Conservation (phyloP, 2,797 vertebrate species). For the Sebastes nivosus region DNA sequence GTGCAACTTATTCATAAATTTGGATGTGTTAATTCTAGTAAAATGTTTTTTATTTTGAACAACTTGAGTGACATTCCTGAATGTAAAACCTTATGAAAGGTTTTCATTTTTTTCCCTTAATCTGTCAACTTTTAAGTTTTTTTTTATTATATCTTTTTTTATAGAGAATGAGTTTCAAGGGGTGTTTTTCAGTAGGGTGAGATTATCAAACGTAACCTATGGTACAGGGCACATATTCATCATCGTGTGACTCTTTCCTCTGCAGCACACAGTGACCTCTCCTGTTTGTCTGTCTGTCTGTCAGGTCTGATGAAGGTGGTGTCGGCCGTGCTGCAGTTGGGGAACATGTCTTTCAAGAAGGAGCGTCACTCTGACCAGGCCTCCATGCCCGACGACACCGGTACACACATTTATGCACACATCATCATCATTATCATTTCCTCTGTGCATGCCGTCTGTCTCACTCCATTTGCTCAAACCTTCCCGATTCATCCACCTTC, state of each 20-base stretch:
- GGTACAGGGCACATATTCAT: neutral
- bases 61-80: neutral
- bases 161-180: neutral
- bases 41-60: neutral
- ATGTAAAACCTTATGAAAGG: neutral
- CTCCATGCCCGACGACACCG: constrained; percentile 96
- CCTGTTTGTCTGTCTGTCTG: neutral
- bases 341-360: constrained; percentile 97
- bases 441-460: neutral
- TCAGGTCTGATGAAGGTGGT: constrained; percentile 92
- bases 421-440: neutral
- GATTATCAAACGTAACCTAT: neutral
- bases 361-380: constrained; percentile 97
- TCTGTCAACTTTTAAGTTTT: neutral
- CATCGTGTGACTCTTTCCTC: neutral
- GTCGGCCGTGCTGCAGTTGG: constrained; percentile 93
- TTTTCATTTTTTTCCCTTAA: too few relatives aligned
- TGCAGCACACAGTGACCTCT: neutral
- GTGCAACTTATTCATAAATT: neutral
- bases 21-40: neutral
- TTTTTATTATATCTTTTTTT: neutral
- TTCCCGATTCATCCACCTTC: neutral
- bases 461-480: neutral
- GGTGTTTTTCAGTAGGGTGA: neutral
- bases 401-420: constrained; percentile 72